A percentile compares a stretch with the other conserved stretches of the same genome.
Conservation (phyloP, 2,888 invertebrate species). For the Drosophila anceps region DNA sequence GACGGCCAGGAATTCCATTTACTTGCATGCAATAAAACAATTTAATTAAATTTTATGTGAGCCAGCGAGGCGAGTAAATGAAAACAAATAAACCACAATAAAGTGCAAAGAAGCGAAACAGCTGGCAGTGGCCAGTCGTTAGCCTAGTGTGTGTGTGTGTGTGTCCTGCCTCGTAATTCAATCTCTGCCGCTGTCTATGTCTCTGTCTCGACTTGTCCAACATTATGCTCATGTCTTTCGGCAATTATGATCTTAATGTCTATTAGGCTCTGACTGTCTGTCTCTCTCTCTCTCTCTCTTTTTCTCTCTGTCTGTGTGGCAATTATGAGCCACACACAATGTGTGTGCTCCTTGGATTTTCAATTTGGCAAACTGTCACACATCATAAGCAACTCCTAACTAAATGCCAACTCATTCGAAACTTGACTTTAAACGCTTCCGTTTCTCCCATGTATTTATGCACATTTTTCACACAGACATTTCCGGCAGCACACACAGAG, state of each 20-base stretch:
- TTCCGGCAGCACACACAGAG: background rate
- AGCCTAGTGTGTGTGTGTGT: background rate
- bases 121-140: slow-evolving; percentile 41
- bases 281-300: background rate
- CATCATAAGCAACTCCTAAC: slow-evolving; percentile 23
- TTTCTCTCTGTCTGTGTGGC: slow-evolving; percentile 6
- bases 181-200: slow-evolving; percentile 32
- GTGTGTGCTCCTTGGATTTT: slow-evolving; percentile 43
- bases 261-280: slow-evolving; percentile 3
- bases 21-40: slow-evolving; percentile 73
- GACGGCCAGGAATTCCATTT: slow-evolving; percentile 62
- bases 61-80: slow-evolving; percentile 63
- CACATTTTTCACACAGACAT: slow-evolving; percentile 33
- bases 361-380: slow-evolving; percentile 57
- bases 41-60: slow-evolving; percentile 79
- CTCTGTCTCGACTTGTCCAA: slow-evolving; percentile 9
- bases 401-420: slow-evolving; percentile 24
- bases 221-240: slow-evolving; percentile 42
- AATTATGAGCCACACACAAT: slow-evolving; percentile 37
- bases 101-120: slow-evolving; percentile 49
- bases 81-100: slow-evolving; percentile 80
- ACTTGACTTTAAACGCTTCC: slow-evolving; percentile 24
- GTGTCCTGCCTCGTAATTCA: slow-evolving; percentile 36
- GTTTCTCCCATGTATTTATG: slow-evolving; percentile 30
- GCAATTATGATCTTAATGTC: slow-evolving; percentile 61